Base-by-base conservation (phyloP, 2,113 vertebrate genomes). In the Halcyon senegalensis region DNA sequence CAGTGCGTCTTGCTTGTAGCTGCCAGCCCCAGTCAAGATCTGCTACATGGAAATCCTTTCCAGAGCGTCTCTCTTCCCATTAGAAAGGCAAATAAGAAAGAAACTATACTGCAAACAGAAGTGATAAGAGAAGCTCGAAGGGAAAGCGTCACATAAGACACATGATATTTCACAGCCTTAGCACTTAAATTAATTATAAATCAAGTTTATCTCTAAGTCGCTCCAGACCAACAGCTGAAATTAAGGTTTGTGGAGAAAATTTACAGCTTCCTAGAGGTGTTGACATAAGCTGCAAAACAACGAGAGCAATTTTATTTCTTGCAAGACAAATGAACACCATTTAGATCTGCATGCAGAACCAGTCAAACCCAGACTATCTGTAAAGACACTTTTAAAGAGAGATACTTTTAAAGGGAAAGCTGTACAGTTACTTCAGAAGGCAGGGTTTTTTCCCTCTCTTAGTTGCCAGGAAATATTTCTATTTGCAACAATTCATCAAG, bases 41-140 rank as follows among this genome's bases (percentile, higher is more conserved):
- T 14, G 7, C 68, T 69, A 90, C 72, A 72, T n/a, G 58, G 69
- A 94, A 93, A 97, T 78, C 87, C 64, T 82, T 90, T 58, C 68
- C 66, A 50, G 59, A 69, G 10, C 53, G 41, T 55, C 87, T 69
- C 74, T 75, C 37, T 95, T 75, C 59, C 62, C 85, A 90, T 89
- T 84, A 92, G 17, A 93, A 89, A 89, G 31, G 83, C 79, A 95
- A 90, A 90, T 67, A n/a, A 91, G 81, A 43, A 91, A 89, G 51
- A 46, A 94, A 53, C 60, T 24, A 62, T 11, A 28, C 62, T 67
- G 41, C 56, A 53, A 84, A 56, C 3, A 21, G 17, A 50, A 74
- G 43, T 7, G 43, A 44, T 76, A 89, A 64, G 30, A 76, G 68
- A 44, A 85, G 51, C 50, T 81, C 25, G 37, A 86, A 79, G 37